Evolutionary conservation across 2,888 invertebrate genomes (phyloP).

Genomic region (Molanna angustata): DNA sequence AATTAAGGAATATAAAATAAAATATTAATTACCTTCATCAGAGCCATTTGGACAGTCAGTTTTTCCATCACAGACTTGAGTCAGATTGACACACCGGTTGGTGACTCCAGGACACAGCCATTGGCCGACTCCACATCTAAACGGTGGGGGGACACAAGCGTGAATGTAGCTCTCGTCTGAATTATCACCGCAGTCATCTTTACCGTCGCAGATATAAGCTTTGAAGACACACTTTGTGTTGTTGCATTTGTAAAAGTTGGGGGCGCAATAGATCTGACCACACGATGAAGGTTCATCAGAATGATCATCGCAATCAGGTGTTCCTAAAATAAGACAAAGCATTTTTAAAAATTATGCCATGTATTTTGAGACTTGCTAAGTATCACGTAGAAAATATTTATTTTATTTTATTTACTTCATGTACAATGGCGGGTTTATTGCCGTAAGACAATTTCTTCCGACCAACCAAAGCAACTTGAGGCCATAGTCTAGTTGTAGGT

Average conservation of each 20-base stretch:
- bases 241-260: conserved; percentile 79
- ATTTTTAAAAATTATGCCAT: too few species aligned
- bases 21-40: conserved; percentile 71
- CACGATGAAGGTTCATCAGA: conserved; percentile 87
- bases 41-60: conserved; percentile 90
- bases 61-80: conserved; percentile 84
- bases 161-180: conserved; percentile 82
- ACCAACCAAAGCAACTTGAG: not conserved
- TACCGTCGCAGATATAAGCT: conserved; percentile 91
- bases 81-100: conserved; percentile 79
- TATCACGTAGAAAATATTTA: not conserved
- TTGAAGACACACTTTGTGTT: conserved; percentile 87
- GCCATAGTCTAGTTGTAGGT: too few species aligned
- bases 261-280: conserved; percentile 72
- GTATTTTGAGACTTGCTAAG: too few species aligned
- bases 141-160: conserved; percentile 76
- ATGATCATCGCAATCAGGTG: conserved; percentile 85
- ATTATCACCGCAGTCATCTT: conserved; percentile 89
- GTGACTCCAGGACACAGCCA: conserved; percentile 87
- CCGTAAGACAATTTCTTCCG: not conserved
- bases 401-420: conserved; percentile 3
- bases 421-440: not conserved
- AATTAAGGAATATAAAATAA: not conserved
- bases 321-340: conserved; percentile 50
- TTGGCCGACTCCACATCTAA: conserved; percentile 72